Evolutionary conservation across 2,113 vertebrate genomes (phyloP).

Genomic region (Leptosomus discolor): DNA sequence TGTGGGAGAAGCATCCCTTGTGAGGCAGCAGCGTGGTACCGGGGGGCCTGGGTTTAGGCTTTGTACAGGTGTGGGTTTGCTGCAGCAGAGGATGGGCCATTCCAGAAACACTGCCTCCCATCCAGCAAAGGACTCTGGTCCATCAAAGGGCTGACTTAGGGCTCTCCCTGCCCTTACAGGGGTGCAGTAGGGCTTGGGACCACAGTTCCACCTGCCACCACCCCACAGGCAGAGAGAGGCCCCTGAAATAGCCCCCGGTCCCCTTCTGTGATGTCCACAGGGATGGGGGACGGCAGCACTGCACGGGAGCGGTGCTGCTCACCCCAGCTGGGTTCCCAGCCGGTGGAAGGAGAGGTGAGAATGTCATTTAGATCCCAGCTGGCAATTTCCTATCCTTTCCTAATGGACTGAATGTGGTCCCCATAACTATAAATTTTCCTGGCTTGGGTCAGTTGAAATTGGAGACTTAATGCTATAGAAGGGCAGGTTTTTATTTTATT

Average conservation of each 20-base stretch:
- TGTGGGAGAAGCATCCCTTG: background rate
- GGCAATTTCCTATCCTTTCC: background rate
- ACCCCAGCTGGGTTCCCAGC: background rate
- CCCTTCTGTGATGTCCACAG: accelerated
- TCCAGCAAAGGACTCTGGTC: background rate
- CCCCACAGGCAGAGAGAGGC: accelerated
- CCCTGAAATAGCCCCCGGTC: background rate
- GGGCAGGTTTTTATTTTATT: background rate
- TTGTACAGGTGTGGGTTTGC: background rate
- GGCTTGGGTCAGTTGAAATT: background rate
- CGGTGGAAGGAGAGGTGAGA: background rate
- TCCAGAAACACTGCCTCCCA: background rate
- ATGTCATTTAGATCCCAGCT: background rate
- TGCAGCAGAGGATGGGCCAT: background rate
- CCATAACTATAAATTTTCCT: background rate
- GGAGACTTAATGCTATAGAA: background rate
- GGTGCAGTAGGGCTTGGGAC: background rate
- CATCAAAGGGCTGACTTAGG: background rate
- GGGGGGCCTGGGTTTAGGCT: background rate
- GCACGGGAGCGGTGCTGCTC: background rate
- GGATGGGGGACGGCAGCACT: background rate
- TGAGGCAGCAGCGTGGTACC: accelerated
- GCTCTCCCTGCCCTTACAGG: background rate
- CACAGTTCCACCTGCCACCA: background rate
- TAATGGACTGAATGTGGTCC: background rate